Percentiles rank a stretch among this genome's conserved stretches.
Evolutionary conservation across 2,113 vertebrate genomes (phyloP).

Genomic region (Bambusicola thoracicus): DNA sequence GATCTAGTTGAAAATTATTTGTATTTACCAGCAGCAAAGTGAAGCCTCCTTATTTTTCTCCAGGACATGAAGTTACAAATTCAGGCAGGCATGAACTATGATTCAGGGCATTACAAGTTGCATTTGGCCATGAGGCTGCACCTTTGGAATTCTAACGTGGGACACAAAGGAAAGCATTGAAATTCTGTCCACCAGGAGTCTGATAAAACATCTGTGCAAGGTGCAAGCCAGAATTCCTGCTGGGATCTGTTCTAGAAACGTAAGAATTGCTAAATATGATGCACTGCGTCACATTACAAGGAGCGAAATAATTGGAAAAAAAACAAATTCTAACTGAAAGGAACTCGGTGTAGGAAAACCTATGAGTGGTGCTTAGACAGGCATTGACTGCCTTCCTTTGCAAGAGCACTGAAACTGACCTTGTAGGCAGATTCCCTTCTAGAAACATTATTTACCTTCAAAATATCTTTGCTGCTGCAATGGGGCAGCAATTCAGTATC

Average conservation of each 20-base stretch:
- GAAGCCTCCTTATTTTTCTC: background rate
- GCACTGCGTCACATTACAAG: background rate
- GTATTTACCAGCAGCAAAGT: background rate
- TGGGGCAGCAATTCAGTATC: background rate
- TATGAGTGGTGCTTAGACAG: background rate
- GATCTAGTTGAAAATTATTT: background rate
- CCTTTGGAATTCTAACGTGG: constrained; percentile 23
- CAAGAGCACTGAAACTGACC: background rate
- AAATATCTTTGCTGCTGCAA: background rate
- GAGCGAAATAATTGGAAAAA: background rate
- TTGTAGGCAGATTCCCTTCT: background rate
- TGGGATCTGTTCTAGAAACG: constrained; percentile 60
- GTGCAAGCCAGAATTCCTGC: constrained; percentile 61
- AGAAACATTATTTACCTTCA: background rate
- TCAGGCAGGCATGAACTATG: background rate
- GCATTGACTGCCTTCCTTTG: background rate
- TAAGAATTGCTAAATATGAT: constrained; percentile 28
- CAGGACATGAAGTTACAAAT: background rate
- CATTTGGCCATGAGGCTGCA: constrained; percentile 32
- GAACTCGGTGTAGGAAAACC: background rate
- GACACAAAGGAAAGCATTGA: constrained; percentile 29
- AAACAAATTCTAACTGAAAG: background rate
- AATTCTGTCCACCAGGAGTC: constrained; percentile 31
- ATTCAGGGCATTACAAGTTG: constrained; percentile 43
- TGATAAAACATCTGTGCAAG: constrained; percentile 62